These are phyloP conservation scores for Synergus japonicus DNA, from an alignment of 2,888 invertebrate species.

Conservation along the genomic window DNA sequence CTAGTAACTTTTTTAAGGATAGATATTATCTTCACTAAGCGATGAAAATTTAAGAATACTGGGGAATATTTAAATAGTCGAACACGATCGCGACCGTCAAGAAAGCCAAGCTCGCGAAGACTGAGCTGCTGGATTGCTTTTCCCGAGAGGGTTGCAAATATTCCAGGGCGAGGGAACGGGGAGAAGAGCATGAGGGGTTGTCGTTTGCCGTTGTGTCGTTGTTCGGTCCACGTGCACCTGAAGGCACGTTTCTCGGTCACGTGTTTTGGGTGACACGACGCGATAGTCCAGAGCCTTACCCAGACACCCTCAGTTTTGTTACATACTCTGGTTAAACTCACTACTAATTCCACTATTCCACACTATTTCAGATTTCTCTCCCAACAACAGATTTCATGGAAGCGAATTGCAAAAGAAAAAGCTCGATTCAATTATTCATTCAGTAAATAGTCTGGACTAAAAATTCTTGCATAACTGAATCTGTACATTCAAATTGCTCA, in stretches of 20 bases:
- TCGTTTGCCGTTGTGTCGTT: conserved; percentile 48
- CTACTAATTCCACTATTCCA: not conserved
- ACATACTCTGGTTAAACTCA: not conserved
- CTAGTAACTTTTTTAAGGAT: too few species aligned
- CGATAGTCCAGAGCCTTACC: not conserved
- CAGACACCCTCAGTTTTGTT: not conserved
- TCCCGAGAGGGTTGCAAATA: conserved; percentile 52
- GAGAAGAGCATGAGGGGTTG: conserved; percentile 61
- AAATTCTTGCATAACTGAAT: not conserved
- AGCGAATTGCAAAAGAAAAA: not conserved
- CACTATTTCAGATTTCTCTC: conserved; percentile 8
- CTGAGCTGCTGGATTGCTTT: conserved; percentile 56
- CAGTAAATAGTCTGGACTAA: not conserved
- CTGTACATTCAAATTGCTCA: too few species aligned
- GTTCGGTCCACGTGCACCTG: conserved; percentile 71
- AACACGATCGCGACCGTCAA: conserved; percentile 43
- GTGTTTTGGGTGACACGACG: conserved; percentile 55
- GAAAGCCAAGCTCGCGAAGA: conserved; percentile 55
- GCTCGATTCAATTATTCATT: not conserved
- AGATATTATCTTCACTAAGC: too few species aligned
- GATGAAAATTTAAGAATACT: too few species aligned
- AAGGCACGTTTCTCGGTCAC: conserved; percentile 75
- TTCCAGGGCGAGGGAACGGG: conserved; percentile 40
- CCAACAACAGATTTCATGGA: not conserved
- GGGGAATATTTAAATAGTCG: not conserved